These are phyloP conservation scores for Tetramorium bicarinatum DNA, from an alignment of 2,888 invertebrate genomes.

Conservation along the genomic window DNA sequence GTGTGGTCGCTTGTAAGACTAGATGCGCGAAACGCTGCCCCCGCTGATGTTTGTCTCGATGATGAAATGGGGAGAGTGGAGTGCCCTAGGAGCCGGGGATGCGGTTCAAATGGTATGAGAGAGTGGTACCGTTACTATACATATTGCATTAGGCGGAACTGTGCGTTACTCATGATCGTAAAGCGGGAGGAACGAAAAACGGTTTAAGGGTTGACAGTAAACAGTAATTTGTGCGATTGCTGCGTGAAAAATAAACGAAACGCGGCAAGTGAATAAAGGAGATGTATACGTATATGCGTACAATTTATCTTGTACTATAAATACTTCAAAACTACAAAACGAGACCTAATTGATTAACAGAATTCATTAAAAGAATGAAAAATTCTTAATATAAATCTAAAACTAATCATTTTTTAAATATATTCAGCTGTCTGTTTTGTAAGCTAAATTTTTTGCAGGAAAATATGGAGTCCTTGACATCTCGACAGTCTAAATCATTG, in stretches of 20 bases:
- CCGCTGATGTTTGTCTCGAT: not conserved
- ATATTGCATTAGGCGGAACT: constrained; percentile 15
- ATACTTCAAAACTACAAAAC: not conserved
- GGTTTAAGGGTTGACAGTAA: not conserved
- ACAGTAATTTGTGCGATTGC: not conserved
- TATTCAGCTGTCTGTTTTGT: not conserved
- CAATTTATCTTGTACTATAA: no score
- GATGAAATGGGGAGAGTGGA: not conserved
- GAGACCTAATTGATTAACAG: not conserved
- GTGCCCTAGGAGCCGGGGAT: not conserved
- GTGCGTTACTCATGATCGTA: not conserved
- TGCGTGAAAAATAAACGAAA: not conserved
- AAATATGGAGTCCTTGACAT: no score
- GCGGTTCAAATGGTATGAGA: constrained; percentile 14
- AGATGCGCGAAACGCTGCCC: not conserved
- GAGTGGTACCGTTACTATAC: not conserved
- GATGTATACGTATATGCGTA: not conserved
- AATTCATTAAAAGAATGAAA: not conserved
- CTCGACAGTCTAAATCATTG: not conserved
- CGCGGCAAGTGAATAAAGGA: not conserved
- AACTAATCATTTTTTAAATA: not conserved
- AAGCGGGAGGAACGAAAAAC: not conserved
- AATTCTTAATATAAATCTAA: not conserved
- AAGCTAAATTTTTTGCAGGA: not conserved
- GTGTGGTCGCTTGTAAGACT: not conserved